phyloP scores from a whole-genome alignment of 2,113 vertebrate genomes.

The Mustelus asterias region DNA sequence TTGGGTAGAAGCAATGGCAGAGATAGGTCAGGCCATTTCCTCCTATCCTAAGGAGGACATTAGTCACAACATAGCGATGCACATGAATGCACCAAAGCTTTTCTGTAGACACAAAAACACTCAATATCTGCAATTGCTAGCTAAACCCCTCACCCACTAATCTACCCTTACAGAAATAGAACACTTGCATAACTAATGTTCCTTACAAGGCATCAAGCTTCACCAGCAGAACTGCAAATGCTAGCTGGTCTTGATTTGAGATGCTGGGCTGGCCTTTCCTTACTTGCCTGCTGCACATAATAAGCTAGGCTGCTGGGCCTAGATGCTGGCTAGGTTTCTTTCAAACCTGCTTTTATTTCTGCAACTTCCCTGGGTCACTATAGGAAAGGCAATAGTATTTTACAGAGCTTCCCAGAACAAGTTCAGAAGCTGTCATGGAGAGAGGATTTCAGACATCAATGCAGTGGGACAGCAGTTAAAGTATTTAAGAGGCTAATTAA shows the following conservation, averaged over 20 bases:
- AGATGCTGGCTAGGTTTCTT: background rate
- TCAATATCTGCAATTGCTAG: background rate
- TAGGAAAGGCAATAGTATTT: background rate
- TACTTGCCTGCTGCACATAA: background rate
- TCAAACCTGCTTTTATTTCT: background rate
- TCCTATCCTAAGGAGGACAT: background rate
- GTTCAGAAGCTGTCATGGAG: background rate
- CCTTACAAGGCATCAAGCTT: background rate
- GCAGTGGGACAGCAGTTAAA: background rate
- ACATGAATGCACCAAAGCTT: conserved; percentile 17
- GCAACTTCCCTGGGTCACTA: background rate
- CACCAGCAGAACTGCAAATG: background rate
- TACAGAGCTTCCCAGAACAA: background rate
- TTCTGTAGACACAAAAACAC: background rate
- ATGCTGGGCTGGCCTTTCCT: background rate
- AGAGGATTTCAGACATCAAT: background rate
- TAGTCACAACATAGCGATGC: background rate
- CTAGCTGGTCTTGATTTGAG: background rate
- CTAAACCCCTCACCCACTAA: background rate
- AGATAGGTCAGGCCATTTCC: background rate
- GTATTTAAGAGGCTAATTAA: background rate
- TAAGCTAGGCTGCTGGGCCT: too few relatives aligned
- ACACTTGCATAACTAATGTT: background rate
- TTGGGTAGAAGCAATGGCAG: background rate
- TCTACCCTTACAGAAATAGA: background rate